These are phyloP conservation scores for Sinosuthora webbiana DNA, from an alignment of 2,113 vertebrate genomes.

Conservation along the genomic window DNA sequence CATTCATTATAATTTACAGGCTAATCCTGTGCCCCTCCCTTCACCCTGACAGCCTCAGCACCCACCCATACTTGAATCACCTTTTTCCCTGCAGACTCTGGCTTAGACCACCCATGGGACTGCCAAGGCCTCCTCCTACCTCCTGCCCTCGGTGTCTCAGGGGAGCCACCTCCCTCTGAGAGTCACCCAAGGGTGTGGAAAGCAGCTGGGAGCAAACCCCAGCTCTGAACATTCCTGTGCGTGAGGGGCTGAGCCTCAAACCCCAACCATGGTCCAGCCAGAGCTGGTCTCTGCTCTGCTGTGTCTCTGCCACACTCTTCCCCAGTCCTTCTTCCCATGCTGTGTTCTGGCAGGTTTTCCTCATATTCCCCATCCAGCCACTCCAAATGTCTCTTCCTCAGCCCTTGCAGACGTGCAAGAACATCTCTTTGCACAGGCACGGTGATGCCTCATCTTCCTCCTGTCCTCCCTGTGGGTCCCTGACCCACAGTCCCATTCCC, in stretches of 20 bases:
- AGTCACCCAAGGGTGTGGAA: neutral
- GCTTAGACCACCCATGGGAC: neutral
- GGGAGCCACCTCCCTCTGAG: neutral
- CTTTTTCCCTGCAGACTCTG: neutral
- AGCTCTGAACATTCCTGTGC: neutral
- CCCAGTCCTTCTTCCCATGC: neutral
- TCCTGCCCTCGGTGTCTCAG: neutral
- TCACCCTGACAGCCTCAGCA: neutral
- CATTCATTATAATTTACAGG: neutral
- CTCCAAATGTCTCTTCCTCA: neutral
- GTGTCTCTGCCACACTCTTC: neutral
- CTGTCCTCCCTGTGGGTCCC: neutral
- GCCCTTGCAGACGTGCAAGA: neutral
- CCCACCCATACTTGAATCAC: neutral
- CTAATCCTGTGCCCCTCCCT: neutral
- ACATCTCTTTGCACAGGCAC: neutral
- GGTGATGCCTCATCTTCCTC: neutral
- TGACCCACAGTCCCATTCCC: neutral
- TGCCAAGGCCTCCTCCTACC: neutral
- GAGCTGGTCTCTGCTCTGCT: neutral
- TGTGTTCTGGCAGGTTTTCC: neutral
- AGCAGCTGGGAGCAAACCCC: neutral
- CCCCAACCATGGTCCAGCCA: accelerated
- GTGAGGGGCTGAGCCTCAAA: neutral
- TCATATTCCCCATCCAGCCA: neutral